Conservation (phyloP, 2,113 vertebrate species). For the Columba livia region DNA sequence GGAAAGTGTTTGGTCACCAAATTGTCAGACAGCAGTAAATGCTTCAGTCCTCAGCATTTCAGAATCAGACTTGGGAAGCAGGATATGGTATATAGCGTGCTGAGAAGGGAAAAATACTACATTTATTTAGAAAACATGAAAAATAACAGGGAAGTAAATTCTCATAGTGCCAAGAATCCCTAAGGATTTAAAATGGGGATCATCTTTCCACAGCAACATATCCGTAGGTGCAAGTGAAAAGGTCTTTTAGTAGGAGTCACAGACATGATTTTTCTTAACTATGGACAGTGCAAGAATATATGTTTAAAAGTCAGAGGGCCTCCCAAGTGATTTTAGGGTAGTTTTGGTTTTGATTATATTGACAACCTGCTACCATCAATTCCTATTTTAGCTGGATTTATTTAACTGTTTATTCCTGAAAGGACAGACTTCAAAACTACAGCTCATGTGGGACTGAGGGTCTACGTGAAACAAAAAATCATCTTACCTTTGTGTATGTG, state of each 20-base stretch:
- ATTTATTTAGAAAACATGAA: background rate
- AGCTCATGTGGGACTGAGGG: background rate
- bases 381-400: background rate
- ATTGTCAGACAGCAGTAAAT: background rate
- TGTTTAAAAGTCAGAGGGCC: background rate
- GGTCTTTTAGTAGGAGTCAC: background rate
- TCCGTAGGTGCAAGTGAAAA: background rate
- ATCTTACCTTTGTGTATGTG: background rate
- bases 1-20: background rate
- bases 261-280: background rate
- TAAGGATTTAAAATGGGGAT: background rate
- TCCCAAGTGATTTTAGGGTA: background rate
- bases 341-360: background rate
- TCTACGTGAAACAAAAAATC: rapidly evolving
- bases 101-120: background rate
- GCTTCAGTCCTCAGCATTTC: background rate
- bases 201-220: background rate
- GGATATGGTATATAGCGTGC: background rate
- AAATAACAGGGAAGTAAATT: constrained; percentile 17
- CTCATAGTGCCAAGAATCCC: background rate
- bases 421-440: background rate
- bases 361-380: background rate
- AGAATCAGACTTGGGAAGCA: background rate
- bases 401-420: background rate
- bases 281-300: background rate